Conservation (phyloP, 2,888 invertebrate species). For the Xylota segnis region DNA sequence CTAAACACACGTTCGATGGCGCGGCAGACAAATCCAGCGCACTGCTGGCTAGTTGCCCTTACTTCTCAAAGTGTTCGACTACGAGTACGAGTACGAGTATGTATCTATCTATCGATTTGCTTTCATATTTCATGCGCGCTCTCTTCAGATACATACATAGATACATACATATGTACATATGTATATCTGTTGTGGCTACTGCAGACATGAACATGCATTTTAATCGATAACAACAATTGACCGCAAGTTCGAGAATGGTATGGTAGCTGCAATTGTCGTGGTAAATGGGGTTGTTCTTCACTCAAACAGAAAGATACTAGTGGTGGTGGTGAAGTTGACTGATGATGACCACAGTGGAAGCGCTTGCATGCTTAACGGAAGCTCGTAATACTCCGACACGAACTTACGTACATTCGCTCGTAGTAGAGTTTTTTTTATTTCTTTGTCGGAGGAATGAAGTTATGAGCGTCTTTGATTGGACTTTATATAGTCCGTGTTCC, state of each 20-base stretch:
- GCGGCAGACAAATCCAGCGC: constrained; percentile 59
- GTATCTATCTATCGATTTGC: constrained; percentile 71
- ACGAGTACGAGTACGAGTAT: constrained; percentile 32
- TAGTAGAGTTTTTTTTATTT: constrained; percentile 8
- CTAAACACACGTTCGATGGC: constrained; percentile 79
- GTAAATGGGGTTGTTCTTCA: constrained; percentile 68
- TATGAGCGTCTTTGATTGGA: constrained; percentile 53
- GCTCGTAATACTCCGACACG: constrained; percentile 61
- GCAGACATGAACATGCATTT: constrained; percentile 73
- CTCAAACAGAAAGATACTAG: constrained; percentile 44
- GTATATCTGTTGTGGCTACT: constrained; percentile 51
- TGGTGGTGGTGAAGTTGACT: constrained; percentile 62
- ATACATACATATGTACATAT: no score
- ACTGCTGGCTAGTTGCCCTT: constrained; percentile 45
- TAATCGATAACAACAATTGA: constrained; percentile 75
- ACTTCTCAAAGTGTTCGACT: constrained; percentile 42
- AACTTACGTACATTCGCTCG: no score
- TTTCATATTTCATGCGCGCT: constrained; percentile 71
- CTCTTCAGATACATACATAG: constrained; percentile 17
- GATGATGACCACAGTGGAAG: constrained; percentile 72
- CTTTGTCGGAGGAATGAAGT: constrained; percentile 24
- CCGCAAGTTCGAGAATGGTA: constrained; percentile 53
- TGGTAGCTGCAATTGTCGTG: constrained; percentile 35
- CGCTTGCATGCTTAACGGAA: constrained; percentile 74
- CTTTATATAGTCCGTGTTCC: constrained; percentile 56